These are phyloP conservation scores for Dipus sagitta DNA, from an alignment of 2,797 vertebrate genomes.

Conservation along the genomic window DNA sequence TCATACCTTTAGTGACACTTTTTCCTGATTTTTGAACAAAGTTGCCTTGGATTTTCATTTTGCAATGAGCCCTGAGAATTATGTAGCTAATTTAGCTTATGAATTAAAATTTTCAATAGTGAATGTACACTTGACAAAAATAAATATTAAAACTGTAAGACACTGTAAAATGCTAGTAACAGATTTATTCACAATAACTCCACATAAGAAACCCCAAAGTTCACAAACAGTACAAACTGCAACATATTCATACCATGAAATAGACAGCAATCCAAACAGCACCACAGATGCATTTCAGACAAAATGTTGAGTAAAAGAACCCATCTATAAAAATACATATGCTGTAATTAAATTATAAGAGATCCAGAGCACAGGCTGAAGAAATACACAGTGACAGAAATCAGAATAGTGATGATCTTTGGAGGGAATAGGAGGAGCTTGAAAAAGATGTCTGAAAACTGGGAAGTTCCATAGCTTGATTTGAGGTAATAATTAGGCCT, in stretches of 20 bases:
- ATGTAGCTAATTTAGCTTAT: background rate
- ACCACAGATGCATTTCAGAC: background rate
- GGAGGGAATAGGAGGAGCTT: no score
- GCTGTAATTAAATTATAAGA: background rate
- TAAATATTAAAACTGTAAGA: slow-evolving; percentile 16
- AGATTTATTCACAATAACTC: background rate
- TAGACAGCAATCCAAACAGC: background rate
- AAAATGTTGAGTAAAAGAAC: background rate
- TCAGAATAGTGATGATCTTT: background rate
- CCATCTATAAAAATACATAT: background rate
- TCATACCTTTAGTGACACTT: background rate
- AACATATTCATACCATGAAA: background rate
- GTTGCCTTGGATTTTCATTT: slow-evolving; percentile 3
- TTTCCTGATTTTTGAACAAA: background rate
- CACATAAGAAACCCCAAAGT: background rate
- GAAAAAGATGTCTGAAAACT: background rate
- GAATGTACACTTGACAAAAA: background rate
- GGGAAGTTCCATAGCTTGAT: background rate
- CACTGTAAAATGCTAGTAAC: slow-evolving; percentile 13
- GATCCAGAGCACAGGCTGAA: background rate
- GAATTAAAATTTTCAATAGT: slow-evolving; percentile 13
- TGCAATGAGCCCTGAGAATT: background rate
- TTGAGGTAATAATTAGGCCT: background rate
- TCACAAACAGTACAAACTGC: background rate
- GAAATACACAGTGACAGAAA: background rate